A percentile compares a stretch with the other conserved stretches of the same genome.
These are phyloP conservation scores for Agrotis exclamationis DNA, from an alignment of 2,888 invertebrate genomes.

Conservation along the genomic window DNA sequence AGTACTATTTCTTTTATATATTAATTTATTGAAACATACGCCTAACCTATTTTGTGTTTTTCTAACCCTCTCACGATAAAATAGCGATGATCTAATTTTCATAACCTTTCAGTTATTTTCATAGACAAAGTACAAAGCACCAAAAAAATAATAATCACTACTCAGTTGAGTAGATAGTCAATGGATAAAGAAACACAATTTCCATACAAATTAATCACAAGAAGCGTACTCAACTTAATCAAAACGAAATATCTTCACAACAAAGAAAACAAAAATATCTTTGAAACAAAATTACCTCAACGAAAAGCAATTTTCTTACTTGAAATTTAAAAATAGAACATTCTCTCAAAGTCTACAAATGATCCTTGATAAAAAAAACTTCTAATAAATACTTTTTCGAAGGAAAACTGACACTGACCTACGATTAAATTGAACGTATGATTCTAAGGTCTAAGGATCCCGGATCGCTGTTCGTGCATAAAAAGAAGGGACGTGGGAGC, in stretches of 20 bases:
- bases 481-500: slow-evolving; percentile 36
- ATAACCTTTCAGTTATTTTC: too few relatives aligned
- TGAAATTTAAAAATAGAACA: neutral
- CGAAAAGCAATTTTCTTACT: neutral
- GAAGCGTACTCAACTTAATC: neutral
- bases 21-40: too few relatives aligned
- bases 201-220: neutral
- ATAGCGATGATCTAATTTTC: too few relatives aligned
- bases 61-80: too few relatives aligned
- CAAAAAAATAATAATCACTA: too few relatives aligned
- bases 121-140: too few relatives aligned
- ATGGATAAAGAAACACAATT: neutral
- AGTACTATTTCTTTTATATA: too few relatives aligned
- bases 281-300: neutral
- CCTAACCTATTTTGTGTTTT: too few relatives aligned
- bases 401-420: slow-evolving; percentile 42
- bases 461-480: slow-evolving; percentile 54
- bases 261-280: neutral
- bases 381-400: slow-evolving; percentile 3
- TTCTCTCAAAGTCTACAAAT: neutral
- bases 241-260: neutral
- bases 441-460: slow-evolving; percentile 30
- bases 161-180: too few relatives aligned
- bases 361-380: neutral
- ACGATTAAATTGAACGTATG: slow-evolving; percentile 62